Evolutionary conservation across 2,113 vertebrate species (phyloP).

Genomic region (Corapipo altera): DNA sequence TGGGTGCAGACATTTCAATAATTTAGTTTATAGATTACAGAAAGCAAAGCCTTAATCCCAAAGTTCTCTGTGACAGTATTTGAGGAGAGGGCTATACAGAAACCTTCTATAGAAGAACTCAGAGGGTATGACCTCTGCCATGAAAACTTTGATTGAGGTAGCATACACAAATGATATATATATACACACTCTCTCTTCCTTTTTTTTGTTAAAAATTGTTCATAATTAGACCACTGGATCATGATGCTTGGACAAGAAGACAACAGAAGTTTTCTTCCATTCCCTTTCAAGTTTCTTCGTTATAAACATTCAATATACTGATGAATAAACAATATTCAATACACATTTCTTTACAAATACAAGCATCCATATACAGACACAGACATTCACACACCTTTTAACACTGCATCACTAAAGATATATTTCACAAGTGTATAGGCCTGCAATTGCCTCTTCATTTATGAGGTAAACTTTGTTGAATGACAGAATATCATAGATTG

Average conservation of each 20-base stretch:
- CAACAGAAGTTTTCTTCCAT: neutral
- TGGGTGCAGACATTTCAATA: neutral
- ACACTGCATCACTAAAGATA: neutral
- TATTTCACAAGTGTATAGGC: neutral
- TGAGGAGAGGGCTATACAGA: neutral
- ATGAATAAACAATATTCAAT: neutral
- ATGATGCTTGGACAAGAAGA: neutral
- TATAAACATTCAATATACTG: neutral
- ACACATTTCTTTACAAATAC: neutral
- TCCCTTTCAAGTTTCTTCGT: neutral
- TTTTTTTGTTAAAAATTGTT: neutral
- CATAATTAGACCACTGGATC: neutral
- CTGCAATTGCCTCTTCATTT: neutral
- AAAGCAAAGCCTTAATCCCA: neutral
- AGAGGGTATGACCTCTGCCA: neutral
- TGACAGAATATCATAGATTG: neutral
- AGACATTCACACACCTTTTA: neutral
- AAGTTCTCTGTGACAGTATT: neutral
- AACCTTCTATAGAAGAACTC: neutral
- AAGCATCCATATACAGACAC: neutral
- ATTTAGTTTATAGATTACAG: neutral
- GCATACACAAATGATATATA: neutral
- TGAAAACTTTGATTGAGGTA: neutral
- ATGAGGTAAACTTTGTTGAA: neutral
- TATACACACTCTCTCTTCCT: neutral